A percentile compares a stretch with the other conserved stretches of the same genome.
These are phyloP conservation scores for Okapia johnstoni DNA, from an alignment of 2,113 vertebrate species.

Conservation along the genomic window DNA sequence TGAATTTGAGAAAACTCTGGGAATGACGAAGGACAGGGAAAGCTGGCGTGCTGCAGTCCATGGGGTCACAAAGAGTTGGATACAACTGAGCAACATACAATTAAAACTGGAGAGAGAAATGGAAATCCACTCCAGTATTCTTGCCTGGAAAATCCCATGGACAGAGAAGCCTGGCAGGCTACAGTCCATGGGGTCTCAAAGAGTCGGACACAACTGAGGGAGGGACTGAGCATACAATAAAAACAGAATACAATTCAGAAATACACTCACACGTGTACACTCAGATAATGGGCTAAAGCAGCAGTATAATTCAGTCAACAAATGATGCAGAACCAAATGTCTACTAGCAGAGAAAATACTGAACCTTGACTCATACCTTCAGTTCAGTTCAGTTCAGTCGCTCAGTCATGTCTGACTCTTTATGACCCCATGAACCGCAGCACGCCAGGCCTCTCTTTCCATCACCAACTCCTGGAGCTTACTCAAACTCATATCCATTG, in stretches of 20 bases:
- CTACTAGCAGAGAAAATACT: neutral
- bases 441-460: neutral
- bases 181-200: too few relatives aligned
- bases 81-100: too few relatives aligned
- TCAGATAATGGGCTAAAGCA: neutral
- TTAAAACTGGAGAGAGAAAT: too few relatives aligned
- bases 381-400: neutral
- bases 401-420: neutral
- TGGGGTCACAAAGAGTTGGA: fast-evolving
- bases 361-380: neutral
- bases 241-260: neutral
- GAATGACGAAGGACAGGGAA: neutral
- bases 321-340: neutral
- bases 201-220: neutral
- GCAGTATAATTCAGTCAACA: neutral
- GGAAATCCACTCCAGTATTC: too few relatives aligned
- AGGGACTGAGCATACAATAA: neutral
- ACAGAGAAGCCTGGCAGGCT: too few relatives aligned
- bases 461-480: neutral
- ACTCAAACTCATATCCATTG: neutral
- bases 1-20: neutral
- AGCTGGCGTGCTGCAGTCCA: neutral
- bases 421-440: neutral
- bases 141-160: too few relatives aligned
- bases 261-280: neutral